These are phyloP conservation scores for Synanthedon formicaeformis DNA, from an alignment of 2,888 invertebrate species.

Conservation along the genomic window DNA sequence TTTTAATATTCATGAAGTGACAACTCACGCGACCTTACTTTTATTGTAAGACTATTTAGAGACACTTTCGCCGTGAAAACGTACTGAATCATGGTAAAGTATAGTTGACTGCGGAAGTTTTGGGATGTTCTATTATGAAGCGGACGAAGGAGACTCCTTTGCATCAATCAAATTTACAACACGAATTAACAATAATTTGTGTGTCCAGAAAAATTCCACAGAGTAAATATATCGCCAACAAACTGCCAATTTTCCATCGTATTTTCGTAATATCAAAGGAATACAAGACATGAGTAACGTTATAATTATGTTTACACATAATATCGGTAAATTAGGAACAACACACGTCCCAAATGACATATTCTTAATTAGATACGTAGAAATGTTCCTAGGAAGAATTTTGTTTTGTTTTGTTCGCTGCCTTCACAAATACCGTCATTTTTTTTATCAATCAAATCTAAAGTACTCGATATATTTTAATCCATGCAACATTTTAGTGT, in stretches of 20 bases:
- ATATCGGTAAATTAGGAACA: slow-evolving; percentile 4
- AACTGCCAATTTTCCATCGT: background rate
- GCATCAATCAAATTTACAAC: too few species aligned
- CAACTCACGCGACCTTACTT: too few species aligned
- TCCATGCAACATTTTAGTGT: too few species aligned
- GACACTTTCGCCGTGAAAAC: too few species aligned
- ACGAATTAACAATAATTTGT: background rate
- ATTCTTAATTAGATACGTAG: background rate
- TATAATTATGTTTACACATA: slow-evolving; percentile 5
- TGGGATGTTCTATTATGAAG: too few species aligned
- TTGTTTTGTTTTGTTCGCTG: background rate
- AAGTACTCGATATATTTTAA: too few species aligned
- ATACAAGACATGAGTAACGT: slow-evolving; percentile 2
- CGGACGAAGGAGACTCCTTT: too few species aligned
- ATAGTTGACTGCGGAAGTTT: too few species aligned
- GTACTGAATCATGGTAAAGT: too few species aligned
- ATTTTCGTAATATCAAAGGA: background rate
- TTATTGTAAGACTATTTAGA: too few species aligned
- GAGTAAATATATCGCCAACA: background rate
- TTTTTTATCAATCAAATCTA: too few species aligned
- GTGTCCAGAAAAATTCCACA: background rate
- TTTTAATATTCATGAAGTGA: too few species aligned
- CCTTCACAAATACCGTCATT: background rate
- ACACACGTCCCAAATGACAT: slow-evolving; percentile 4
- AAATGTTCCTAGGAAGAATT: background rate